Evolutionary conservation across 2,888 invertebrate species (phyloP), one percentile per base, ranked within the genome.

Genomic region (Diadegma fenestrale): DNA sequence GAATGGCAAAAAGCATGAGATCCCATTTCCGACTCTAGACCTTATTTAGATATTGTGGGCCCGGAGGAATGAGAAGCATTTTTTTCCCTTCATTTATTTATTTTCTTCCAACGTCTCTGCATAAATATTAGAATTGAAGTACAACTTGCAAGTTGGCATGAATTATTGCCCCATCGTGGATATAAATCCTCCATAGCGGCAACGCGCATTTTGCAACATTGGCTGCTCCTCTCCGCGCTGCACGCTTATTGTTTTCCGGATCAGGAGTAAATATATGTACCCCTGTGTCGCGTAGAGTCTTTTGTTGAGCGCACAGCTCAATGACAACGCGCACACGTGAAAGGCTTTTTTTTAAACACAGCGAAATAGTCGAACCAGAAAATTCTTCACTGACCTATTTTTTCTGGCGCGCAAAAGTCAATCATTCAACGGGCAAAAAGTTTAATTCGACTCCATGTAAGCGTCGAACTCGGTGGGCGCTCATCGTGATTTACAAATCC

Each of bases 231-330:
- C 84, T 22, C 37, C 58, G 71, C 37, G 37, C 6, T 37, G 37
- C 37, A 37, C 37, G 91, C 91, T 91, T 93, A 94, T 94, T 94
- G 93, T 93, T 93, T 93, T 93, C 93, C 93, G 93, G 93, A 94
- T 94, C 93, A 92, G 93, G 93, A 93, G 92, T 87, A 93, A 94
- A 93, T 93, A 92, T 93, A 93, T 93, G 91, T 92, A 90, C 89
- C 90, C 90, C 90, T 88, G n/a, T 84, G 85, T 80, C 73, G 86
- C 73, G 86, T 83, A 83, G 68, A 63, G 86, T 75, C 26, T 84
- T 75, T 77, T 69, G 73, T 73, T 22, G 63, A 45, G 71, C 71
- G 71, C 82, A 63, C 80, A 66, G 82, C 82, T 85, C 85, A 78
- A 82, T 85, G 85, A 85, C 85, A 75, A 63, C 69, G n/a, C 54